A percentile compares a stretch with the other conserved stretches of the same genome.
Evolutionary conservation across 2,888 invertebrate genomes (phyloP).

Genomic region (Drosophila setosimentum): DNA sequence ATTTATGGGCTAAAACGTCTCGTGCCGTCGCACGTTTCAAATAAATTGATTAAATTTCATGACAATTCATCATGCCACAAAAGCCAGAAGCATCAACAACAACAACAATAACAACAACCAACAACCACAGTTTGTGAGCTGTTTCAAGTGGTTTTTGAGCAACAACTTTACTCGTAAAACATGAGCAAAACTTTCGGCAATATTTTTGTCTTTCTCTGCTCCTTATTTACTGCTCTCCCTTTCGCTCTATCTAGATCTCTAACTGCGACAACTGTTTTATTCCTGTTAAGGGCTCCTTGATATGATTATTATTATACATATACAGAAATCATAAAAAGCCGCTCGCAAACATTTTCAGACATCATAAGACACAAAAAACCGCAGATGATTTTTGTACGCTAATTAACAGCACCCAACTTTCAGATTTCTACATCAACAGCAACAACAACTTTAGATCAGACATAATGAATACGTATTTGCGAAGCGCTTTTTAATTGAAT

Average conservation of each 20-base stretch:
- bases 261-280: constrained; percentile 55
- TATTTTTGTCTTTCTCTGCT: constrained; percentile 15
- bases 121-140: constrained; percentile 57
- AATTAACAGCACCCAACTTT: constrained; percentile 60
- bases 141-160: constrained; percentile 73
- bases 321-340: constrained; percentile 47
- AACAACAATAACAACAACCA: constrained; percentile 17
- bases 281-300: constrained; percentile 44
- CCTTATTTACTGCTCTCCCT: background rate
- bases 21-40: constrained; percentile 71
- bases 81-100: constrained; percentile 30
- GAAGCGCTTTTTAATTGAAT: constrained; percentile 79
- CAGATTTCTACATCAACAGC: background rate
- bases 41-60: constrained; percentile 80
- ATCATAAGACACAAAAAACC: constrained; percentile 50
- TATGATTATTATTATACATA: constrained; percentile 72
- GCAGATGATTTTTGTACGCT: constrained; percentile 63
- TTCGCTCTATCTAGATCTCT: constrained; percentile 8
- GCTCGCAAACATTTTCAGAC: constrained; percentile 27
- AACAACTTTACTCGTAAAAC: constrained; percentile 73
- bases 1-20: constrained; percentile 62
- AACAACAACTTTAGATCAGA: constrained; percentile 40
- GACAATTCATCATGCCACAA: constrained; percentile 75
- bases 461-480: constrained; percentile 74
- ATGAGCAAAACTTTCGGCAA: constrained; percentile 47